A percentile compares a stretch with the other conserved stretches of the same genome.
phyloP scores from a whole-genome alignment of 2,113 vertebrate species.

The Perccottus glenii region DNA sequence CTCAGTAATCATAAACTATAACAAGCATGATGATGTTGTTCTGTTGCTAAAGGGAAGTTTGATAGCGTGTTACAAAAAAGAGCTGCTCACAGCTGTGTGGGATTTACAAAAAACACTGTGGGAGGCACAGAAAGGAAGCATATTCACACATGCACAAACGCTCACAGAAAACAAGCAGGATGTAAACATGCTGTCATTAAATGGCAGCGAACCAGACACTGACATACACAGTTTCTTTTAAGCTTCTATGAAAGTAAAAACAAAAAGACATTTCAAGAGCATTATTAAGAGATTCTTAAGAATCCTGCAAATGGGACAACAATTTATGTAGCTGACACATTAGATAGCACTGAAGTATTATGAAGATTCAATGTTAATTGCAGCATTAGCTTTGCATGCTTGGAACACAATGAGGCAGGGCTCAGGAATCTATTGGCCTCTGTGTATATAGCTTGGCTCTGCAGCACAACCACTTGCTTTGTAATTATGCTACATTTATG shows the following conservation, averaged over 20 bases:
- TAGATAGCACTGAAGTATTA: constrained; percentile 56
- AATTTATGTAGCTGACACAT: constrained; percentile 38
- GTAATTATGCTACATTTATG: constrained; percentile 88
- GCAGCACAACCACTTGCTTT: constrained; percentile 87
- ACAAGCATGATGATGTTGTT: constrained; percentile 51
- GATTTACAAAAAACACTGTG: constrained; percentile 56
- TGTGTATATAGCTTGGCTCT: constrained; percentile 72
- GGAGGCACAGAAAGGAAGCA: constrained; percentile 31
- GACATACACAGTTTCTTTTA: constrained; percentile 14
- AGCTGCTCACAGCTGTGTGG: constrained; percentile 50
- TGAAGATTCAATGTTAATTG: constrained; percentile 70
- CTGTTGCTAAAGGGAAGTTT: constrained; percentile 54
- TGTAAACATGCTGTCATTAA: constrained; percentile 67
- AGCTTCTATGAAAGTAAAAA: too few species aligned
- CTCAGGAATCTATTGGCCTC: constrained; percentile 73
- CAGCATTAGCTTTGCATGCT: constrained; percentile 54
- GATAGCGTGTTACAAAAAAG: constrained; percentile 48
- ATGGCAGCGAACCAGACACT: constrained; percentile 36
- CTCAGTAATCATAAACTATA: constrained; percentile 44
- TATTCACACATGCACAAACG: constrained; percentile 25
- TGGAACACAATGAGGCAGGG: constrained; percentile 50
- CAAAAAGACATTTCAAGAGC: too few species aligned
- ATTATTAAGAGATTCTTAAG: not conserved
- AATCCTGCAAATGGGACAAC: constrained; percentile 25
- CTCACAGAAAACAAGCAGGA: constrained; percentile 51